Evolutionary conservation across 2,113 vertebrate species (phyloP).

Genomic region (Triplophysa dalaica): DNA sequence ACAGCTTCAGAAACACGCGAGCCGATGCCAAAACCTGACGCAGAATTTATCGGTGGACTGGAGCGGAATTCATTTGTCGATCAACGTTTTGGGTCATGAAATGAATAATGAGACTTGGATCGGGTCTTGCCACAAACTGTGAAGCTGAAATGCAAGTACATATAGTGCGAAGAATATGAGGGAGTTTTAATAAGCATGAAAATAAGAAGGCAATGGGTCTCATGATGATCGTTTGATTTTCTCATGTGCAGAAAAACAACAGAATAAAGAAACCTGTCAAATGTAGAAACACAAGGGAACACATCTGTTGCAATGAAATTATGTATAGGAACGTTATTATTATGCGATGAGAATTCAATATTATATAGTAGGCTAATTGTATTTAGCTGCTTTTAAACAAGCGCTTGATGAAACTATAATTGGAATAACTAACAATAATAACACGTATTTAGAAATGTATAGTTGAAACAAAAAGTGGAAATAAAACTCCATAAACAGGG

Average conservation of each 20-base stretch:
- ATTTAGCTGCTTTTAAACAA: neutral
- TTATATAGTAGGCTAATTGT: too few species aligned
- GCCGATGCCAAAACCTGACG: slow-evolving; percentile 72
- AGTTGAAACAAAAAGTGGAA: too few species aligned
- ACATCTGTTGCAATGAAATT: neutral
- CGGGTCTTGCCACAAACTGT: neutral
- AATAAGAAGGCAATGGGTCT: neutral
- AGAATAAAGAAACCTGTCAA: too few species aligned
- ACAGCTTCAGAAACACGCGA: slow-evolving; percentile 55
- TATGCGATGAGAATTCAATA: neutral
- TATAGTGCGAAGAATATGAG: neutral
- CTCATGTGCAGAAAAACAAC: neutral
- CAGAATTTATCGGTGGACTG: slow-evolving; percentile 66
- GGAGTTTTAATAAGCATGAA: neutral
- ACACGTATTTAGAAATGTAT: neutral
- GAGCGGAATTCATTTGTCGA: slow-evolving; percentile 70
- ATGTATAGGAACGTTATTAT: neutral
- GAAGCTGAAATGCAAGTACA: neutral
- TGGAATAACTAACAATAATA: too few species aligned
- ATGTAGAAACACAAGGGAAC: neutral
- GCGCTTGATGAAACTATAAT: neutral
- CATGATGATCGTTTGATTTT: neutral
- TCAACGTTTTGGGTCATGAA: slow-evolving; percentile 53
- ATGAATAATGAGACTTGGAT: slow-evolving; percentile 10
- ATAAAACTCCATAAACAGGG: too few species aligned